A percentile compares a stretch with the other conserved stretches of the same genome.
Conservation (phyloP, 2,888 invertebrate genomes). For the Zygogramma bicolorata region DNA sequence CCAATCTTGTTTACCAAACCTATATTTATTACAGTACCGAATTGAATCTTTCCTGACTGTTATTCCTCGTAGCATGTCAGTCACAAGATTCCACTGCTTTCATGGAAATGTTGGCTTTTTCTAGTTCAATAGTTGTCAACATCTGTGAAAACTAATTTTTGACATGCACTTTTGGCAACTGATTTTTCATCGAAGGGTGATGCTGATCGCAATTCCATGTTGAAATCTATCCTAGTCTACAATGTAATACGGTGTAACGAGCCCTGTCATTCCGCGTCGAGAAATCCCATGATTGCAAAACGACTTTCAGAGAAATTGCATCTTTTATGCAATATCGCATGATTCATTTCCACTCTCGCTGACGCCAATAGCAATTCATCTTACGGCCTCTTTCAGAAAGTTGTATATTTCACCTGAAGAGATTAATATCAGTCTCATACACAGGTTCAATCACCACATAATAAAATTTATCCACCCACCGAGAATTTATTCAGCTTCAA, state of each 20-base stretch:
- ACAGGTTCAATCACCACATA: slow-evolving; percentile 53
- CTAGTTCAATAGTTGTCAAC: no score
- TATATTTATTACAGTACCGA: no score
- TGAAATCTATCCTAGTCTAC: background rate
- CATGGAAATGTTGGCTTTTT: no score
- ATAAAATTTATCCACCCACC: slow-evolving; percentile 46
- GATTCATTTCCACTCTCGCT: slow-evolving; percentile 51
- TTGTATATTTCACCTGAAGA: slow-evolving; percentile 45
- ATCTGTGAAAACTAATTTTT: no score
- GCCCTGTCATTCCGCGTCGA: background rate
- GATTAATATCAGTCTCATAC: slow-evolving; percentile 49
- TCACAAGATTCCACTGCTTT: no score
- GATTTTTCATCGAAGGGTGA: no score
- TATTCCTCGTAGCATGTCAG: no score
- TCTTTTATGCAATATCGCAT: slow-evolving; percentile 45
- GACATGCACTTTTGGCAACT: no score
- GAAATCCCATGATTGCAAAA: slow-evolving; percentile 16
- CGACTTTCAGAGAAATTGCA: slow-evolving; percentile 38
- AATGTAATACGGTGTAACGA: background rate
- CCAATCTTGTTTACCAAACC: no score
- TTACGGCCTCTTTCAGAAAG: slow-evolving; percentile 44
- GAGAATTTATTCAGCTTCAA: slow-evolving; percentile 23
- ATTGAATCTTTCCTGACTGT: no score
- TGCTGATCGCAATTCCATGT: no score
- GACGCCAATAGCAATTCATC: slow-evolving; percentile 48